Conservation (phyloP, 1,140 invertebrate genomes). For the Bombus sibiricus region DNA sequence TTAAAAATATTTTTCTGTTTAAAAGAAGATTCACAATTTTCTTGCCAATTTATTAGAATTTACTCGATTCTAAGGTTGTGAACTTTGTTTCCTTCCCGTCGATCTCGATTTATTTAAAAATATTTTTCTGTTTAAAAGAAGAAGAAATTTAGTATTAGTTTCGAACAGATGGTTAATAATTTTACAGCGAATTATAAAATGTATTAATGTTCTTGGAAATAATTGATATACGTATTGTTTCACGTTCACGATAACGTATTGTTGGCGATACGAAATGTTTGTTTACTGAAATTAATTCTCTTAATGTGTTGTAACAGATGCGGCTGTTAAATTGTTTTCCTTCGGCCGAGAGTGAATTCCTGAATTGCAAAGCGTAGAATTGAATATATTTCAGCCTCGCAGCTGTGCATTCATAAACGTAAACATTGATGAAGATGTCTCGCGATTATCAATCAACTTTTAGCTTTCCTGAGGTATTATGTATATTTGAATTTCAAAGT, state of each 20-base stretch:
- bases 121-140: neutral
- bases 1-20: no score
- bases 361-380: slow-evolving; percentile 2
- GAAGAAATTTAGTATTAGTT: neutral
- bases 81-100: no score
- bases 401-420: neutral
- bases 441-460: slow-evolving; percentile 5
- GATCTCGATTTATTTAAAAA: neutral
- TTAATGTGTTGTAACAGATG: neutral
- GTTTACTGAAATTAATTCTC: neutral
- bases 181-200: neutral
- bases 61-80: no score
- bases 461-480: slow-evolving; percentile 9
- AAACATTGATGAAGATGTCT: neutral
- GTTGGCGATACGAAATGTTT: neutral
- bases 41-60: neutral
- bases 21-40: no score
- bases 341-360: neutral
- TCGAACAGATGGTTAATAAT: neutral
- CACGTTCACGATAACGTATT: neutral
- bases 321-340: neutral
- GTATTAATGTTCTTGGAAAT: neutral
- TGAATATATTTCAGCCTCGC: neutral
- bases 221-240: neutral
- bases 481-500: slow-evolving; percentile 38